Evolutionary conservation across 2,888 invertebrate genomes (phyloP), one percentile per base, ranked within the genome.

Genomic region (Baronia brevicornis): DNA sequence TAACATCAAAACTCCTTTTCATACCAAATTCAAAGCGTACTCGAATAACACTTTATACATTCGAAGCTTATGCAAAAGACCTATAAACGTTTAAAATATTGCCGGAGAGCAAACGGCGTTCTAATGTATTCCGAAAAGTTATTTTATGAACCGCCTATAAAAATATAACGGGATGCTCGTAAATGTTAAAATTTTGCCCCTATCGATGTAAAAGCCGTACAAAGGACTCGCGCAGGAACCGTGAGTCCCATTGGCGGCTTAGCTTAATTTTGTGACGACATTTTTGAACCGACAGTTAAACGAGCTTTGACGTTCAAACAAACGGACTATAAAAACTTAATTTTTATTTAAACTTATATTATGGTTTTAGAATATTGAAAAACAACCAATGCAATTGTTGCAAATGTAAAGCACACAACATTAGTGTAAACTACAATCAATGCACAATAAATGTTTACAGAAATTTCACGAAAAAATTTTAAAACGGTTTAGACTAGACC

Each of bases 101-200:
- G 60, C 63, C 57, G 39, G 48, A 55, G 57, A 66, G 63, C 60
- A 64, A 68, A 61, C 67, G 68, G 46, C 57, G 28, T 56, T 58
- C 61, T 73, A 72, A 78, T 77, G 68, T 77, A 73, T 75, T 71
- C 66, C 48, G 53, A 49, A 66, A 78, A 75, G 71, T 74, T 73
- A 70, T 72, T 79, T 79, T 72, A 79, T 69, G 70, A 65, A 65
- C 61, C 63, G 60, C 64, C 73, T 66, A 75, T 79, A 79, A 80
- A 80, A 82, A 75, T 71, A 71, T 75, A 71, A 77, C 66, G 60
- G 63, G 46, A 44, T 39, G 48, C 46, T 61, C 66, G 65, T 77
- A 72, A 77, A 75, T 67, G 69, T 67, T 67, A 60, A 72, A 77
- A 64, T 69, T 71, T 59, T 54, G 57, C 61, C 51, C 51, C 59